These are phyloP conservation scores for Myotis yumanensis DNA, from an alignment of 2,113 vertebrate genomes.

Conservation along the genomic window DNA sequence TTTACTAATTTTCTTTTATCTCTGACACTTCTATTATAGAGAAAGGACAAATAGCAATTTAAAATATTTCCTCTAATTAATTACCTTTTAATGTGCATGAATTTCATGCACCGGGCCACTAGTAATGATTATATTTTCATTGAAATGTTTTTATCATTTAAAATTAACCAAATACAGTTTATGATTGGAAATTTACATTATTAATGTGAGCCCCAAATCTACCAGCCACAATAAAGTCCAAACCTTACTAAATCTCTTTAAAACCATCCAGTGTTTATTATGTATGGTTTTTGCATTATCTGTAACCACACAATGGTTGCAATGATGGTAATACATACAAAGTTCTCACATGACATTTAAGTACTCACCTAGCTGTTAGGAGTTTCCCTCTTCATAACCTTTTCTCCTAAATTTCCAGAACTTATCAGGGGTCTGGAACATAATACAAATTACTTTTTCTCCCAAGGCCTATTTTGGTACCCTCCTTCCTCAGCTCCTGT, in stretches of 20 bases:
- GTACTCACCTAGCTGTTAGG: not conserved
- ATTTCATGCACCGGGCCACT: too few relatives aligned
- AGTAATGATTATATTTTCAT: not conserved
- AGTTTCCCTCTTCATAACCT: not conserved
- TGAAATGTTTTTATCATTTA: not conserved
- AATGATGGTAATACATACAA: accelerated
- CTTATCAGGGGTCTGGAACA: too few relatives aligned
- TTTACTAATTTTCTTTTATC: too few relatives aligned
- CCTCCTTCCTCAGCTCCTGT: not conserved
- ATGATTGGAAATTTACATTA: not conserved
- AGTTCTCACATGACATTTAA: not conserved
- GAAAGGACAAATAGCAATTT: too few relatives aligned
- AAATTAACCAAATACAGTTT: conserved; percentile 17
- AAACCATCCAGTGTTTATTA: not conserved
- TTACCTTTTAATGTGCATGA: too few relatives aligned
- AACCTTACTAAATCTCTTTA: not conserved
- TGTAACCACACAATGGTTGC: not conserved
- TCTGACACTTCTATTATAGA: too few relatives aligned
- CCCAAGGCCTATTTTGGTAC: accelerated
- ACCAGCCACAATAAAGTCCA: not conserved
- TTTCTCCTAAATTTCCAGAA: not conserved
- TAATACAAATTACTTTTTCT: not conserved
- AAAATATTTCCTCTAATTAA: too few relatives aligned
- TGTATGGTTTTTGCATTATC: not conserved
- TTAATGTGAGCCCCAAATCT: not conserved